A percentile compares a stretch with the other conserved stretches of the same genome.
These are phyloP conservation scores for Palythoa grandiflora DNA, from an alignment of 92 coral and sea anemone genomes.

Conservation along the genomic window DNA sequence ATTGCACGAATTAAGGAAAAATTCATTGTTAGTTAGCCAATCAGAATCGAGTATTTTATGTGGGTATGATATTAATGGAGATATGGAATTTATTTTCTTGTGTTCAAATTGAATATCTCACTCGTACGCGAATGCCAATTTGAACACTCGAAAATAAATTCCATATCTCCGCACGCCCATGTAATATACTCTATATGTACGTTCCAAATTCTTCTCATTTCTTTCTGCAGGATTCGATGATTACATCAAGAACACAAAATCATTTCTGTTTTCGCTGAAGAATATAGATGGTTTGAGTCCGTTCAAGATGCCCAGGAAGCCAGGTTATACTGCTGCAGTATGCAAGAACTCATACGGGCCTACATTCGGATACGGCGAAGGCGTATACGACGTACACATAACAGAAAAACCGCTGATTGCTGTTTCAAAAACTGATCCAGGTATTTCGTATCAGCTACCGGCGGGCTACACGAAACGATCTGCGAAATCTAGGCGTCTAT, in stretches of 20 bases:
- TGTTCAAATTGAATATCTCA: too few relatives aligned
- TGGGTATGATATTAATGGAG: too few relatives aligned
- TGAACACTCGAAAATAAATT: too few relatives aligned
- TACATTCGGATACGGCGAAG: background rate
- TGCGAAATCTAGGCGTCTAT: background rate
- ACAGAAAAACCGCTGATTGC: background rate
- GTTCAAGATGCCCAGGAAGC: conserved; percentile 6
- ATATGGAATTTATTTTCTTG: too few relatives aligned
- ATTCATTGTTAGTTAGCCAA: too few relatives aligned
- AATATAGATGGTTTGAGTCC: conserved; percentile 12
- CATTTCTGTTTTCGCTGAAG: conserved; percentile 28
- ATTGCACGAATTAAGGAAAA: too few relatives aligned
- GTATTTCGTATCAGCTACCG: conserved; percentile 15
- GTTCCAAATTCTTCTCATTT: background rate
- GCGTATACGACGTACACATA: conserved; percentile 2
- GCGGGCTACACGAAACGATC: background rate
- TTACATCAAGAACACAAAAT: background rate
- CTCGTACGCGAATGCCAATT: too few relatives aligned
- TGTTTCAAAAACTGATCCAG: conserved; percentile 14
- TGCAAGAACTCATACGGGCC: conserved; percentile 23
- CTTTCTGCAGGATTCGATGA: background rate
- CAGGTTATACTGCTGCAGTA: background rate
- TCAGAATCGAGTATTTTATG: too few relatives aligned
- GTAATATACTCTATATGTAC: too few relatives aligned
- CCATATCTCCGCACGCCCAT: too few relatives aligned